These are phyloP conservation scores for Patagioenas fasciata DNA, from an alignment of 2,113 vertebrate species.

Conservation along the genomic window DNA sequence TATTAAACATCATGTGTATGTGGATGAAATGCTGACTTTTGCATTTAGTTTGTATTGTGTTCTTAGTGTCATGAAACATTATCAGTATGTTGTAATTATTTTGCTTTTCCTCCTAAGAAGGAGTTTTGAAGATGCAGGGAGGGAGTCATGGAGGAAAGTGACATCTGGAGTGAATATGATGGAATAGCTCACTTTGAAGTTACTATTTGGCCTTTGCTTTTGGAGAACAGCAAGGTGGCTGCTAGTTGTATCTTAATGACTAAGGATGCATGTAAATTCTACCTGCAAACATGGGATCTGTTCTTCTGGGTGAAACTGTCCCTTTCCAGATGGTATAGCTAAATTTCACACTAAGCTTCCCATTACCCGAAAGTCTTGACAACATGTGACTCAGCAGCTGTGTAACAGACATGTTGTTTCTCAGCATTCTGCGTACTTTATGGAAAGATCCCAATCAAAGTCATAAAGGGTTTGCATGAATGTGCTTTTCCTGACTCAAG, in stretches of 20 bases:
- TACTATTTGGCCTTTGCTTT: not conserved
- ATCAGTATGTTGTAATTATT: not conserved
- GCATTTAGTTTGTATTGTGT: not conserved
- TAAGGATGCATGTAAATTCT: conserved; percentile 2
- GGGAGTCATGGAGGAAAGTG: not conserved
- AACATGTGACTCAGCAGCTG: not conserved
- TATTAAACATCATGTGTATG: not conserved
- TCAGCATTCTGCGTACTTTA: not conserved
- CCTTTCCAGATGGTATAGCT: conserved; percentile 1
- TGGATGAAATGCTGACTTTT: not conserved
- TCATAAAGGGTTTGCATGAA: not conserved
- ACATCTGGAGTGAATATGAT: not conserved
- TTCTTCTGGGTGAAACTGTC: not conserved
- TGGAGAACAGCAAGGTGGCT: not conserved
- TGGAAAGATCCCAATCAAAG: not conserved
- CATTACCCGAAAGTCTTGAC: not conserved
- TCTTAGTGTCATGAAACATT: not conserved
- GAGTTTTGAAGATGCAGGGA: not conserved
- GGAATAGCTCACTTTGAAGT: not conserved
- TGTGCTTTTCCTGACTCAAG: not conserved
- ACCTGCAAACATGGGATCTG: not conserved
- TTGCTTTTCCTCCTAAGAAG: not conserved
- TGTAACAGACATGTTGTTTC: not conserved
- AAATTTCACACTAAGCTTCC: not conserved
- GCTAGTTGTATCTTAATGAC: not conserved